phyloP scores from a whole-genome alignment of 2,888 invertebrate genomes.

The Crossocerus cetratus region DNA sequence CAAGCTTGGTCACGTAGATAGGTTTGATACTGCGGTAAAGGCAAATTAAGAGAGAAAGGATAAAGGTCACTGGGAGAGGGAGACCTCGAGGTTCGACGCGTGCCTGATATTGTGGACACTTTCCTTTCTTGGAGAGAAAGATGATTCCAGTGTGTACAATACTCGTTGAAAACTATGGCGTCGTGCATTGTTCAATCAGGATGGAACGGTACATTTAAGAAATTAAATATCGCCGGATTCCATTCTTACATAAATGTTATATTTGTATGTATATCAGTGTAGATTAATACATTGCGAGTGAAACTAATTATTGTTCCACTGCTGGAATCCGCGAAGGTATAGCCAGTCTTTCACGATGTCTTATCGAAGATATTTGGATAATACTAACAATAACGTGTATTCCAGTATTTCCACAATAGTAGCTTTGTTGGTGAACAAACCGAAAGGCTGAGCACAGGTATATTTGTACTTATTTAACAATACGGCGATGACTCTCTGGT shows the following conservation, averaged over 20 bases:
- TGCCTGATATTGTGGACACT: conserved; percentile 57
- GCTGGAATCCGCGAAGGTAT: conserved; percentile 13
- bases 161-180: conserved; percentile 42
- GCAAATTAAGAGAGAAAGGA: too few relatives aligned
- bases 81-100: conserved; percentile 29
- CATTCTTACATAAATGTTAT: conserved; percentile 50
- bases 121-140: conserved; percentile 71
- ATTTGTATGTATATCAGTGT: conserved; percentile 56
- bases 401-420: conserved; percentile 37
- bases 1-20: too few relatives aligned
- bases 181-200: conserved; percentile 36
- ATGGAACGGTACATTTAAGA: conserved; percentile 67
- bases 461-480: conserved; percentile 49
- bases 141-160: conserved; percentile 68
- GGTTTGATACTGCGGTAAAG: too few relatives aligned
- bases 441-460: conserved; percentile 64
- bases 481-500: conserved; percentile 29
- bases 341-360: not conserved
- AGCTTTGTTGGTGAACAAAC: conserved; percentile 59
- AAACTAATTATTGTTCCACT: conserved; percentile 17
- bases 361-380: not conserved
- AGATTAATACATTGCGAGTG: conserved; percentile 41
- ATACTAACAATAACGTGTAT: conserved; percentile 15
- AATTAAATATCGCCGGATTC: conserved; percentile 68
- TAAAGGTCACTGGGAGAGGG: too few relatives aligned